Evolutionary conservation across 1,140 invertebrate genomes (phyloP).

Genomic region (Neomicropteryx cornuta): DNA sequence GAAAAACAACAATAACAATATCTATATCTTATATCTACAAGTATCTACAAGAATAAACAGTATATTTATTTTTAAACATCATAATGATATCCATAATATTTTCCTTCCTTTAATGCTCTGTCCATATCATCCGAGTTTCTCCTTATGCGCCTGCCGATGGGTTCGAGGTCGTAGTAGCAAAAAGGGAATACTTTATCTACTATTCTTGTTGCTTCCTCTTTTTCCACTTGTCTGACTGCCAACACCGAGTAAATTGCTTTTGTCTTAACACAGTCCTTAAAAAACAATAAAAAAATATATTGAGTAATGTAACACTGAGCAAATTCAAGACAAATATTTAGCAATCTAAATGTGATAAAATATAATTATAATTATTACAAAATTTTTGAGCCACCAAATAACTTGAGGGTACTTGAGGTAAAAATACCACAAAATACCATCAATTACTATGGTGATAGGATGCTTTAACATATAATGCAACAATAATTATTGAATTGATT

Average conservation of each 20-base stretch:
- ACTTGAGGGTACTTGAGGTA: no score
- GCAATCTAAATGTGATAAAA: conserved; percentile 2
- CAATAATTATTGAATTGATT: no score
- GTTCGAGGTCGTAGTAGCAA: conserved; percentile 91
- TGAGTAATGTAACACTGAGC: conserved; percentile 1
- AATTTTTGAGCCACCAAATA: neutral
- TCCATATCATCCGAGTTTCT: conserved; percentile 66
- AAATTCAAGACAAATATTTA: conserved; percentile 1
- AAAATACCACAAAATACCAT: no score
- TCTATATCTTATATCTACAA: no score
- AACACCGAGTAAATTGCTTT: conserved; percentile 78
- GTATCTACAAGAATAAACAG: no score
- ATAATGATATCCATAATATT: conserved; percentile 69
- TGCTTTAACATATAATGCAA: no score
- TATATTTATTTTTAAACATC: conserved; percentile 11
- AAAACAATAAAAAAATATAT: conserved; percentile 13
- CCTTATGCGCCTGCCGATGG: conserved; percentile 73
- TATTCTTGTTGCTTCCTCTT: conserved; percentile 58
- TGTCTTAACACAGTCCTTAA: conserved; percentile 79
- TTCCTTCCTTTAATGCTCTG: conserved; percentile 64
- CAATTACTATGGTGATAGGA: no score
- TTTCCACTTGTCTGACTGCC: conserved; percentile 63
- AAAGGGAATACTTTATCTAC: conserved; percentile 83
- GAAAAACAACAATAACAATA: no score
- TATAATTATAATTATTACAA: neutral